Conservation (phyloP, 2,797 vertebrate species). For the Muscicapa striata region DNA sequence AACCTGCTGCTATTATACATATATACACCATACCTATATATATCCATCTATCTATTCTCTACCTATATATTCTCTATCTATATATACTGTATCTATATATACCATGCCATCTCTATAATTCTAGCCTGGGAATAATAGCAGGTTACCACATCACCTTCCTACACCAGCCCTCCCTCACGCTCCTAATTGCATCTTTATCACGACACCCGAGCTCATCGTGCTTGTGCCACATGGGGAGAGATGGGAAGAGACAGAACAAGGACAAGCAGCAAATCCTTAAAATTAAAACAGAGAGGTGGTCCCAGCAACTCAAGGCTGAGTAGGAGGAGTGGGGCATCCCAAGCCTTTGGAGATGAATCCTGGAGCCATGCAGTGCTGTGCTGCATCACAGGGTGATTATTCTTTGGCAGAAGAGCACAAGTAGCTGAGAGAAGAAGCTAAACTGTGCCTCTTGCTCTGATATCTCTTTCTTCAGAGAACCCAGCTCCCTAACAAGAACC, state of each 20-base stretch:
- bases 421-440: neutral
- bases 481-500: neutral
- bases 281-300: neutral
- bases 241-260: neutral
- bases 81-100: neutral
- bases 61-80: neutral
- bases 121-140: neutral
- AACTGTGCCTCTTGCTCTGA: neutral
- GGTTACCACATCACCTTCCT: neutral
- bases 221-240: neutral
- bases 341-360: neutral
- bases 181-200: neutral
- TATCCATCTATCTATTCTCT: neutral
- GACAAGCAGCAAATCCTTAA: neutral
- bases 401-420: neutral
- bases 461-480: neutral
- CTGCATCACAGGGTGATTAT: neutral
- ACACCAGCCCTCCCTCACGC: neutral
- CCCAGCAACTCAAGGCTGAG: neutral
- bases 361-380: fast-evolving
- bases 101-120: neutral
- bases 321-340: neutral
- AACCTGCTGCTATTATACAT: fast-evolving
- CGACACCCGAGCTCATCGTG: neutral
- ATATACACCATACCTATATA: neutral